phyloP scores from a whole-genome alignment of 2,797 vertebrate genomes.

The Lagodon rhomboides region DNA sequence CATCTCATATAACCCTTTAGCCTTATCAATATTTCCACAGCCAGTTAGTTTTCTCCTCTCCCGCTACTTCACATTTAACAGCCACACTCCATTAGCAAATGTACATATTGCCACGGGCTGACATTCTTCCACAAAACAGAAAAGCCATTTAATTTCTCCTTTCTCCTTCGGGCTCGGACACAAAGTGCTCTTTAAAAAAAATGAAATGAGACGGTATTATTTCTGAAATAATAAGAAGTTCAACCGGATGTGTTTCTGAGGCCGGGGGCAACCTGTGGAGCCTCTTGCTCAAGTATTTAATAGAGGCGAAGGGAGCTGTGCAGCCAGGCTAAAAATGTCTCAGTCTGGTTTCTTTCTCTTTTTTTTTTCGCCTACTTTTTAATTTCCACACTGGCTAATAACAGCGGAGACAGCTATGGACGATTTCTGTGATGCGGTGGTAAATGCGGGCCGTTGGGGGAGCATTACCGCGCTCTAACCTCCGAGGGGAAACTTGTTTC shows the following conservation, averaged over 20 bases:
- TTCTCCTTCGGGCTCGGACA: conserved; percentile 71
- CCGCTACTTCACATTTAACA: conserved; percentile 76
- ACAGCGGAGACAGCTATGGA: conserved; percentile 42
- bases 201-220: conserved; percentile 69
- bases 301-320: neutral
- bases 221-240: conserved; percentile 70
- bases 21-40: conserved; percentile 78
- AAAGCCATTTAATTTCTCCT: conserved; percentile 74
- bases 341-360: neutral
- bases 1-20: conserved; percentile 62
- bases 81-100: conserved; percentile 80
- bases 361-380: conserved; percentile 29
- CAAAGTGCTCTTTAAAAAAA: conserved; percentile 75
- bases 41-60: conserved; percentile 71
- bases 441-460: conserved; percentile 35
- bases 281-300: conserved; percentile 18
- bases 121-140: conserved; percentile 69
- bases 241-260: conserved; percentile 40
- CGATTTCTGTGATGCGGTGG: conserved; percentile 29
- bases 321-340: conserved; percentile 20
- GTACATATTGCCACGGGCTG: conserved; percentile 77
- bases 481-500: conserved; percentile 39
- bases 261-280: conserved; percentile 53
- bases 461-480: conserved; percentile 42
- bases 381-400: conserved; percentile 53